These are phyloP conservation scores for Microtus pennsylvanicus DNA, from an alignment of 2,113 vertebrate genomes.

Conservation along the genomic window DNA sequence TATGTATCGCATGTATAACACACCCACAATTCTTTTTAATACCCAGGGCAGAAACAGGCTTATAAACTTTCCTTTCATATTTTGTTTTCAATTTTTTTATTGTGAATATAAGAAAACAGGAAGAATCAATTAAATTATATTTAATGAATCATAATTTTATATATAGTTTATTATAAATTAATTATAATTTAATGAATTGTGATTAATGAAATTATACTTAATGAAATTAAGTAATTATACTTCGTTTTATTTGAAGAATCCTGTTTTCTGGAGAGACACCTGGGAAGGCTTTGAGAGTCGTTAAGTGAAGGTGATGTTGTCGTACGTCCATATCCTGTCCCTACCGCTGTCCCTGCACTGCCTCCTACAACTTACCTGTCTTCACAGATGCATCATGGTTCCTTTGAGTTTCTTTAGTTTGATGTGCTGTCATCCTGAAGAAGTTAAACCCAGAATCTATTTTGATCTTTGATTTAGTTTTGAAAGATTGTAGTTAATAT, in stretches of 20 bases:
- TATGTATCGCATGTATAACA: neutral
- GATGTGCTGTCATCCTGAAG: neutral
- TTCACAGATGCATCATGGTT: neutral
- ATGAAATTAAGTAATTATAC: neutral
- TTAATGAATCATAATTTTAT: too few relatives aligned
- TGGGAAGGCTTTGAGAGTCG: neutral
- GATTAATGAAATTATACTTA: too few relatives aligned
- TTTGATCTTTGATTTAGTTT: constrained; percentile 27
- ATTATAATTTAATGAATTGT: too few relatives aligned
- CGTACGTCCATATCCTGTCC: neutral
- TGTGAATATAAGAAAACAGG: neutral
- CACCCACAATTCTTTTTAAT: neutral
- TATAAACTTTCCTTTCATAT: neutral
- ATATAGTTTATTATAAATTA: too few relatives aligned
- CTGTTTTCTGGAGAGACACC: neutral
- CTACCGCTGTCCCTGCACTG: neutral
- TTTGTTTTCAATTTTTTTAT: neutral
- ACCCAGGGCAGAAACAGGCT: neutral
- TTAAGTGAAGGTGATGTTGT: neutral
- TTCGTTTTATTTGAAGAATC: constrained; percentile 6
- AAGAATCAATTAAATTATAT: neutral
- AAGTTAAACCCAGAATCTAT: neutral
- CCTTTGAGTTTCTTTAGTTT: neutral
- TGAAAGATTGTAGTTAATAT: constrained; percentile 41
- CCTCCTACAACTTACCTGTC: neutral